phyloP scores from a whole-genome alignment of 2,113 vertebrate species.

The Cheilinus undulatus region DNA sequence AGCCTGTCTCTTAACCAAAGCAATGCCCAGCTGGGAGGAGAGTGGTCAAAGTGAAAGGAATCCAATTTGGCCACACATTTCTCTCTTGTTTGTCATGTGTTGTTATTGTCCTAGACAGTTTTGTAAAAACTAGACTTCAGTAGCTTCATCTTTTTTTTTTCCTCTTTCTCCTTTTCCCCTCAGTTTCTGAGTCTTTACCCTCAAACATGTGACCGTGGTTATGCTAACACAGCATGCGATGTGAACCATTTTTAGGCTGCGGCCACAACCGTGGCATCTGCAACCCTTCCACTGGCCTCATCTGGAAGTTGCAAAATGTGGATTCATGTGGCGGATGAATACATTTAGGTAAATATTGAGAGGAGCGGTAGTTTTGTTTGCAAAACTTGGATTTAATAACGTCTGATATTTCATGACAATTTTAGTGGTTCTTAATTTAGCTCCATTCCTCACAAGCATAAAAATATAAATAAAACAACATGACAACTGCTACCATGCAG shows the following conservation, averaged over 20 bases:
- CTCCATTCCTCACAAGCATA: neutral
- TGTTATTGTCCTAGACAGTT: conserved; percentile 22
- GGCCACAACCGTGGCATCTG: conserved; percentile 71
- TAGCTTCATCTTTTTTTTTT: conserved; percentile 21
- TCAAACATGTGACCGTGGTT: conserved; percentile 74
- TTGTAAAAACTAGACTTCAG: conserved; percentile 36
- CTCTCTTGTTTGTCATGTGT: conserved; percentile 23
- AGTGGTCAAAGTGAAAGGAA: conserved; percentile 31
- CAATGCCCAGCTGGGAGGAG: conserved; percentile 26
- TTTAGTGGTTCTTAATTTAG: neutral
- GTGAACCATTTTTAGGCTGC: conserved; percentile 78
- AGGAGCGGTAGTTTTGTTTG: conserved; percentile 37
- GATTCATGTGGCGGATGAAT: conserved; percentile 48
- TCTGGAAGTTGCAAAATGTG: conserved; percentile 67
- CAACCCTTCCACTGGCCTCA: conserved; percentile 73
- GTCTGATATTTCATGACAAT: neutral
- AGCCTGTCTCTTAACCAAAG: conserved; percentile 31
- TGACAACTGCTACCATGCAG: conserved; percentile 13
- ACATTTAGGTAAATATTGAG: conserved; percentile 57
- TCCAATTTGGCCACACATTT: conserved; percentile 19
- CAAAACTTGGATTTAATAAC: neutral
- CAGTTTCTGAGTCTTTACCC: conserved; percentile 27
- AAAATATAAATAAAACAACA: conserved; percentile 12
- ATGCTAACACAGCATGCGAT: conserved; percentile 75
- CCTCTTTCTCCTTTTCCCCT: conserved; percentile 27